These are phyloP conservation scores for Campylorhamphus procurvoides DNA, from an alignment of 2,113 vertebrate genomes.

Conservation along the genomic window DNA sequence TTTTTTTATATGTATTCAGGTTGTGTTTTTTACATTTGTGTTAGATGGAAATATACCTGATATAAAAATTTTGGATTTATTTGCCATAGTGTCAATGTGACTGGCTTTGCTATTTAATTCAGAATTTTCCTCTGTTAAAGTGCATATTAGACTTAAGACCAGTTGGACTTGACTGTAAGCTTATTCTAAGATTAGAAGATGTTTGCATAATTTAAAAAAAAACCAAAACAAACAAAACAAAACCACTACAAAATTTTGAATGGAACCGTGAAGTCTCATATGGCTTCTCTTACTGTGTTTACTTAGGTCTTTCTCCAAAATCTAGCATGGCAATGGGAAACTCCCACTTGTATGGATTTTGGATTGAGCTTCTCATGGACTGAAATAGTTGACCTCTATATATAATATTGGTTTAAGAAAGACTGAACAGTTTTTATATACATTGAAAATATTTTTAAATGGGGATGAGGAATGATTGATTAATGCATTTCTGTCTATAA, in stretches of 20 bases:
- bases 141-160: accelerated
- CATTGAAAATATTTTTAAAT: background rate
- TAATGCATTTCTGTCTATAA: background rate
- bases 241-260: background rate
- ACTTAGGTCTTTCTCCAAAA: background rate
- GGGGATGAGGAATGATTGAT: background rate
- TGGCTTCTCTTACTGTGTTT: background rate
- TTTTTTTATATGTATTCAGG: background rate
- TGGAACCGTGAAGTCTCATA: background rate
- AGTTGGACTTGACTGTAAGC: background rate
- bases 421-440: background rate
- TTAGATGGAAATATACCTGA: background rate
- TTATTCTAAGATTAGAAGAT: background rate
- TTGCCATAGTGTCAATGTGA: background rate
- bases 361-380: background rate
- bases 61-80: background rate
- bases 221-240: no score
- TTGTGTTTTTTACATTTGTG: background rate
- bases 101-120: background rate
- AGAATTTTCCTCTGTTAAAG: background rate
- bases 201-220: background rate
- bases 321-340: background rate
- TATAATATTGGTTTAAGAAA: background rate
- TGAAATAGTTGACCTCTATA: background rate
- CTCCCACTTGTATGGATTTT: background rate